Percentiles rank a stretch among this genome's conserved stretches.
phyloP scores from a whole-genome alignment of 2,888 invertebrate species.

The Drosophila kokeensis region DNA sequence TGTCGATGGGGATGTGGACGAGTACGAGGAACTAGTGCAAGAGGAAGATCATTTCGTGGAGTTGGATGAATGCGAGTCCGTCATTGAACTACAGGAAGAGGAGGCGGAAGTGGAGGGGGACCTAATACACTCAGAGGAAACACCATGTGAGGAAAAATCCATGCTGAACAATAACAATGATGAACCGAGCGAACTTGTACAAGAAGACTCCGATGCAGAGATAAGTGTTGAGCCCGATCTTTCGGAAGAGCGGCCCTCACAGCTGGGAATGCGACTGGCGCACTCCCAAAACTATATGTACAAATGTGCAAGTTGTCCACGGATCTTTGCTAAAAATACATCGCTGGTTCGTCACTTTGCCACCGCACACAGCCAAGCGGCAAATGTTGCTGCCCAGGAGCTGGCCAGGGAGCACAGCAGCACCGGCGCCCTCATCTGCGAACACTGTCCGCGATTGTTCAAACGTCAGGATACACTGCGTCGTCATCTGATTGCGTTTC shows the following conservation, averaged over 20 bases:
- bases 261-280: conserved; percentile 67
- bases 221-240: conserved; percentile 2
- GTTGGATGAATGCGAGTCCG: conserved; percentile 33
- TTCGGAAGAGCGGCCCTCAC: conserved; percentile 33
- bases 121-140: conserved; percentile 3
- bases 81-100: conserved; percentile 32
- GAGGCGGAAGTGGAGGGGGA: conserved; percentile 24
- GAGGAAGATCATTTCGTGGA: conserved; percentile 16
- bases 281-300: conserved; percentile 46
- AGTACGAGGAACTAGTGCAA: conserved; percentile 8
- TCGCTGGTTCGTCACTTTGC: conserved; percentile 71
- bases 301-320: conserved; percentile 69
- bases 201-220: conserved; percentile 22
- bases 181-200: conserved; percentile 8
- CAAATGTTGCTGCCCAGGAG: conserved; percentile 55
- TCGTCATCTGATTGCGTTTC: conserved; percentile 85
- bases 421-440: conserved; percentile 65
- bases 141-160: background rate
- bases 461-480: conserved; percentile 87
- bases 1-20: conserved; percentile 2
- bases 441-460: conserved; percentile 85
- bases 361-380: conserved; percentile 61
- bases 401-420: conserved; percentile 55
- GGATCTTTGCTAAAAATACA: conserved; percentile 74
- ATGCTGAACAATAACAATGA: background rate